These are phyloP conservation scores for Cirrhinus molitorella DNA, from an alignment of 2,797 vertebrate genomes.

Conservation along the genomic window DNA sequence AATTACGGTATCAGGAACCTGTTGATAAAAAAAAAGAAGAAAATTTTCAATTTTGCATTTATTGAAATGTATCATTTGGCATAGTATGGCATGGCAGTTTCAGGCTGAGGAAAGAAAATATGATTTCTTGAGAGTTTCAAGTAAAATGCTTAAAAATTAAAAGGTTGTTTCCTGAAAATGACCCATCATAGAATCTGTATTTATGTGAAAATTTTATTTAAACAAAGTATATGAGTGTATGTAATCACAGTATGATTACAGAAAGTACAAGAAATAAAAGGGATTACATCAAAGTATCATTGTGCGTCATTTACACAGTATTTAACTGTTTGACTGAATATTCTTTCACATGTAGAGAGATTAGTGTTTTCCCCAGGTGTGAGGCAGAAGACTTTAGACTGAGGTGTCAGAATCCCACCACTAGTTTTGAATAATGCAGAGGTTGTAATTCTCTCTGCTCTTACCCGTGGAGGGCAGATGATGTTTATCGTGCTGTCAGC, in stretches of 20 bases:
- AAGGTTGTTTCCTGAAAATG: not conserved
- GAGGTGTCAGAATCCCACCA: conserved; percentile 51
- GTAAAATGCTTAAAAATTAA: not conserved
- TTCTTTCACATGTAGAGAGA: conserved; percentile 33
- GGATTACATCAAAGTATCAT: not conserved
- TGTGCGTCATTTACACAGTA: not conserved
- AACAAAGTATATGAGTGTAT: not conserved
- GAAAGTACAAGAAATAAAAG: not conserved
- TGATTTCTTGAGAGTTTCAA: not conserved
- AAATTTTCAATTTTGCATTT: not conserved
- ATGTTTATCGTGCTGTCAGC: conserved; percentile 60
- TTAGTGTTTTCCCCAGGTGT: conserved; percentile 7
- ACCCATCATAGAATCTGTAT: not conserved
- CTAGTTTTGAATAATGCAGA: conserved; percentile 62
- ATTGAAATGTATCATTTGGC: conserved; percentile 15
- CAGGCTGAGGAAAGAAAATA: not conserved
- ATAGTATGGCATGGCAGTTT: not conserved
- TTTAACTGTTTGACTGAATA: not conserved
- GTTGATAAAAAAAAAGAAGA: not conserved
- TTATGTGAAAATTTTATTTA: not conserved
- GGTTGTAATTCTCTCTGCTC: conserved; percentile 29
- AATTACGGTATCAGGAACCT: conserved; percentile 43
- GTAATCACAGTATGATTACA: not conserved
- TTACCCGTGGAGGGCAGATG: conserved; percentile 70
- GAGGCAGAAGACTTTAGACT: conserved; percentile 40